phyloP scores from a whole-genome alignment of 2,888 invertebrate genomes.

The Tinea trinotella region DNA sequence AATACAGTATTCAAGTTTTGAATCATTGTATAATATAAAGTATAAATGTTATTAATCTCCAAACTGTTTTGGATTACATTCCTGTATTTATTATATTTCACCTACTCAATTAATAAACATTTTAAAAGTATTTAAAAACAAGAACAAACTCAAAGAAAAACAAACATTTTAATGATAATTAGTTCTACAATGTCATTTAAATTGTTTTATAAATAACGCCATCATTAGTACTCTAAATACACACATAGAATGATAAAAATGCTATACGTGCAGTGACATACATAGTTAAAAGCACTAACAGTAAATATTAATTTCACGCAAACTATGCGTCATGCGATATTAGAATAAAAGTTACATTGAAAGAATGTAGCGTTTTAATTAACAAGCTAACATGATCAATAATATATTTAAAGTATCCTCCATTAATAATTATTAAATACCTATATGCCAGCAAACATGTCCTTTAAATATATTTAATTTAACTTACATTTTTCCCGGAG shows the following conservation, averaged over 20 bases:
- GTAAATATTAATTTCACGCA: background rate
- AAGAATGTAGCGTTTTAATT: background rate
- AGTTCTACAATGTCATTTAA: too few species aligned
- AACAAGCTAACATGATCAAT: background rate
- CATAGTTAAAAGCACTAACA: background rate
- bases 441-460: background rate
- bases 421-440: background rate
- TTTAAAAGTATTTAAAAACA: background rate
- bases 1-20: too few species aligned
- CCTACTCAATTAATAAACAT: background rate
- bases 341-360: background rate
- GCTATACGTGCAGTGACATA: background rate
- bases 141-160: background rate
- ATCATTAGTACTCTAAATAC: background rate
- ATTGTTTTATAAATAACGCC: too few species aligned
- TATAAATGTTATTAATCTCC: too few species aligned
- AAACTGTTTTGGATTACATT: too few species aligned
- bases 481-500: constrained; percentile 7
- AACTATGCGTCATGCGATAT: background rate
- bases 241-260: constrained; percentile 2
- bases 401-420: background rate
- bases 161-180: background rate
- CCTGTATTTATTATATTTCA: too few species aligned
- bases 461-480: background rate
- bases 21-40: too few species aligned